Conservation (phyloP, 2,113 vertebrate genomes). For the Actenoides hombroni region DNA sequence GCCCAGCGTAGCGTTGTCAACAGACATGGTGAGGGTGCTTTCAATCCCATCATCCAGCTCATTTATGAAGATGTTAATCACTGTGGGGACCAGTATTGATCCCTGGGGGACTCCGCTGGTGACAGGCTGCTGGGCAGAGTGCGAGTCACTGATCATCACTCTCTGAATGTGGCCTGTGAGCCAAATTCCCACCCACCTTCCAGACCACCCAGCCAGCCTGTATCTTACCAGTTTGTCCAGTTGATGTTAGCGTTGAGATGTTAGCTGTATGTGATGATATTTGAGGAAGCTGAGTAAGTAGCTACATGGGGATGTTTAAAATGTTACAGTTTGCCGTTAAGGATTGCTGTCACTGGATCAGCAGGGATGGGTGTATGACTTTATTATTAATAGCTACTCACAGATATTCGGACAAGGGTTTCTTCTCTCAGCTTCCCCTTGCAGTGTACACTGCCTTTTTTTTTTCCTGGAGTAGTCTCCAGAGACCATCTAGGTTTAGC, state of each 20-base stretch:
- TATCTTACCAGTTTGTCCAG: background rate
- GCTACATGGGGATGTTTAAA: background rate
- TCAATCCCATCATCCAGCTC: background rate
- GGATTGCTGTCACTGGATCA: background rate
- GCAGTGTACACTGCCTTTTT: background rate
- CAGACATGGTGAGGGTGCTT: background rate
- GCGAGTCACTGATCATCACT: fast-evolving
- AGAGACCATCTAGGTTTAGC: background rate
- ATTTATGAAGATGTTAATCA: background rate
- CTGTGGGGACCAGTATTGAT: fast-evolving
- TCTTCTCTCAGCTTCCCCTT: background rate
- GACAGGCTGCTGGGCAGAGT: background rate
- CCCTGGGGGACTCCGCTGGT: background rate
- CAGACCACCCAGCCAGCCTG: background rate
- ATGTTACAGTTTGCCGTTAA: background rate
- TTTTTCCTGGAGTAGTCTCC: background rate
- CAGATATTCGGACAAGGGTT: background rate
- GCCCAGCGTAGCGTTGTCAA: background rate
- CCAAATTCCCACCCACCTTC: background rate
- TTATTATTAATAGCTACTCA: background rate
- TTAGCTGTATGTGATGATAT: background rate
- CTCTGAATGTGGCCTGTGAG: fast-evolving
- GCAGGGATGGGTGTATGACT: background rate
- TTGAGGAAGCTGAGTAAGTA: background rate
- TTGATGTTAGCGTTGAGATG: background rate